Evolutionary conservation across 2,113 vertebrate species (phyloP), one percentile per base, ranked within the genome.

Genomic region (Colossoma macropomum): DNA sequence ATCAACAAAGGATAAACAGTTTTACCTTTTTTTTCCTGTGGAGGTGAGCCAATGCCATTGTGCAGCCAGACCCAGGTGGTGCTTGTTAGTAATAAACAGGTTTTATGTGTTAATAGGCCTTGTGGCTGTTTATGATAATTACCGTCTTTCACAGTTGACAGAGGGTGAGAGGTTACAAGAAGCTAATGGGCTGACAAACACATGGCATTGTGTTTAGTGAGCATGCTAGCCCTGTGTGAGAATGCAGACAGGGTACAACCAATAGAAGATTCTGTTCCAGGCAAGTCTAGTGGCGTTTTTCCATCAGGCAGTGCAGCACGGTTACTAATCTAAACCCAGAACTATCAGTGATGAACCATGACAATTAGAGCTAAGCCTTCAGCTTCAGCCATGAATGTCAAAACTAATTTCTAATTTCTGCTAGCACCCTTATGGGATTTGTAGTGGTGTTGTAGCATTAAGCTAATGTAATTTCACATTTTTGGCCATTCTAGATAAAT

Each of bases 111-210:
- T 89, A 86, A 84, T 85, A 50, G 81, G 68, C 75, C 34, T 19
- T 66, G 38, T n/a, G 19, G 78, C 62, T 82, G 72, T 87, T 91
- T 88, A 86, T 83, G 85, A 77, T 89, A 89, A 89, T 90, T 88
- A 86, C 70, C 25, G 60, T 69, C 62, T 86, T 86, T 84, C 75
- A 79, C 77, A 76, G 82, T 25, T 85, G 83, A 90, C 82, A 88
- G 80, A 48, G 69, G 86, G 87, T 87, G 52, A 88, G 50, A 89
- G 86, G 86, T 91, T 84, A 79, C 17, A 75, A 50, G 66, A 65
- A 81, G 79, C 75, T 88, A 86, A 89, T 88, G 79, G 83, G 32
- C 79, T 87, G 84, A 87, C 87, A 88, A 88, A 77, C 59, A 69
- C 68, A 79, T 50, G 60, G 74, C 48, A 82, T 84, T 82, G 85